phyloP scores from a whole-genome alignment of 2,797 vertebrate species.

The Rachycentron canadum region DNA sequence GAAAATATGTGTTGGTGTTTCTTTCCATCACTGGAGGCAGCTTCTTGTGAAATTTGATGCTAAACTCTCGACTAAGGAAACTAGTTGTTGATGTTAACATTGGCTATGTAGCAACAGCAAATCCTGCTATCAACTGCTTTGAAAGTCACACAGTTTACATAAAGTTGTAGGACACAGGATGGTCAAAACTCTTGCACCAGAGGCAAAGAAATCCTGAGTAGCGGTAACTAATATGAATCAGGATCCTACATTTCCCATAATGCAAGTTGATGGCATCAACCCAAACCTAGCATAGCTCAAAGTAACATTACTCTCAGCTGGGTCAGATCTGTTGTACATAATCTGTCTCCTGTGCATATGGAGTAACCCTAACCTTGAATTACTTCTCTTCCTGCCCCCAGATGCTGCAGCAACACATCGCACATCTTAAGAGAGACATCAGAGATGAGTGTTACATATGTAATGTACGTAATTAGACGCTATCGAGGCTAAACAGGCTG shows the following conservation, averaged over 20 bases:
- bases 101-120: no score
- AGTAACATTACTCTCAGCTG: background rate
- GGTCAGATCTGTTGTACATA: background rate
- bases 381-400: slow-evolving; percentile 14
- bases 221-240: background rate
- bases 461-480: slow-evolving; percentile 43
- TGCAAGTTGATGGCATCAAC: background rate
- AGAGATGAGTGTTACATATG: slow-evolving; percentile 41
- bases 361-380: background rate
- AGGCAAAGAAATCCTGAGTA: background rate
- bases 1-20: no score
- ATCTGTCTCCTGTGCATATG: background rate
- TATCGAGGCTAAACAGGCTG: slow-evolving; percentile 48
- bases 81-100: no score
- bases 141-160: background rate
- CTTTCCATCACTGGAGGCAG: no score
- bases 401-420: slow-evolving; percentile 31
- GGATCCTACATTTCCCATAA: background rate
- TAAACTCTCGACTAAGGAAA: no score
- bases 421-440: slow-evolving; percentile 33
- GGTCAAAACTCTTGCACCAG: background rate
- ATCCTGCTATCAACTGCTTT: background rate
- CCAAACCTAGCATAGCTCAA: background rate
- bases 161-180: background rate
- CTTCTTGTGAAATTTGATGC: no score